A percentile compares a stretch with the other conserved stretches of the same genome.
Evolutionary conservation across 2,888 invertebrate species (phyloP).

Genomic region (Marronus borbonicus): DNA sequence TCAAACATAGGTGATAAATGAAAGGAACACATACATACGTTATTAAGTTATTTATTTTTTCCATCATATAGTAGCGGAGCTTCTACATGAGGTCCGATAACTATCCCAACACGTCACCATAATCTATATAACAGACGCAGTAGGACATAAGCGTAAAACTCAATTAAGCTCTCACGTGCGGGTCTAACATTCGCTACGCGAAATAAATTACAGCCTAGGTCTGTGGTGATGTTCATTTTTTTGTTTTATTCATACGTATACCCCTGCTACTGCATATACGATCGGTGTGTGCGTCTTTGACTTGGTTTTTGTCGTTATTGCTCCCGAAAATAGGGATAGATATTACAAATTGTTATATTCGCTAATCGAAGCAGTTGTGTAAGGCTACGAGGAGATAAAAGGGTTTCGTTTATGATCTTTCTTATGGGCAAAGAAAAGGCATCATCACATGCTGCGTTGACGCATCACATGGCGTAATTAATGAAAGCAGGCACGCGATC

Average conservation of each 20-base stretch:
- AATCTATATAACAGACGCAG: slow-evolving; percentile 35
- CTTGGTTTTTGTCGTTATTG: neutral
- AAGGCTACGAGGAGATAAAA: neutral
- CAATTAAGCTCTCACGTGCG: slow-evolving; percentile 33
- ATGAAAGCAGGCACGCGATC: slow-evolving; percentile 36
- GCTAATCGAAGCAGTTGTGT: neutral
- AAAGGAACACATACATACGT: slow-evolving; percentile 20
- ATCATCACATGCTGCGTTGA: slow-evolving; percentile 21
- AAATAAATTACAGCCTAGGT: slow-evolving; percentile 39
- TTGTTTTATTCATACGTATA: slow-evolving; percentile 26
- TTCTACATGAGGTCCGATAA: slow-evolving; percentile 36
- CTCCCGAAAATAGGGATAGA: neutral
- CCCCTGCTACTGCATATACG: neutral
- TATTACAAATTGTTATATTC: neutral
- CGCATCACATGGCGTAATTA: slow-evolving; percentile 33
- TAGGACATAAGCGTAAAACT: slow-evolving; percentile 33
- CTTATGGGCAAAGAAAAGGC: slow-evolving; percentile 28
- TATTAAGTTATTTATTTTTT: slow-evolving; percentile 40
- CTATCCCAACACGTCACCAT: slow-evolving; percentile 31
- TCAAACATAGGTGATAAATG: slow-evolving; percentile 14
- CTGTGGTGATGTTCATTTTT: slow-evolving; percentile 28
- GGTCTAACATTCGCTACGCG: slow-evolving; percentile 20
- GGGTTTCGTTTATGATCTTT: neutral
- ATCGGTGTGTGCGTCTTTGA: neutral
- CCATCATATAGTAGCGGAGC: neutral